Evolutionary conservation across 2,797 vertebrate genomes (phyloP), one percentile per base, ranked within the genome.

Genomic region (Sitta carolinensis): DNA sequence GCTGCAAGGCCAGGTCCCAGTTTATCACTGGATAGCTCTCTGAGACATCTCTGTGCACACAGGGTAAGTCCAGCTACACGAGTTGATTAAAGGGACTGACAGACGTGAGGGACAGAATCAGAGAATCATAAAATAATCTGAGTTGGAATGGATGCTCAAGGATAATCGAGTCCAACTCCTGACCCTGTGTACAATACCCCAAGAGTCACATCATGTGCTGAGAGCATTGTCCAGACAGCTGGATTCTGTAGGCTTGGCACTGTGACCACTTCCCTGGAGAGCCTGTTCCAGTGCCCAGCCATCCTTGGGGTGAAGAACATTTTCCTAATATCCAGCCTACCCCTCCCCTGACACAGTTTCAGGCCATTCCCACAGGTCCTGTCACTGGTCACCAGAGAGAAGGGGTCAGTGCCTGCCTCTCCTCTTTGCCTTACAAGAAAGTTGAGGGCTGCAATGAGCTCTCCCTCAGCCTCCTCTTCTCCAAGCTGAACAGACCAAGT

Each of bases 301-400:
- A 48, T 7, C 16, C 25, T 30, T 2, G 0, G 25, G 20, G 9
- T 42, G 25, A 48, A 34, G 20, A 48, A 34, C 2, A 9, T 48
- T n/a, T 48, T 48, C 4, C 36, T 11, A 13, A 16, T 17, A 42
- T 12, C 30, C 11, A 34, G 3, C 9, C 34, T 50, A 42, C 57
- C 4, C 6, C 5, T 21, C 16, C 43, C 13, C 20, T 48, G 34
- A 14, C 51, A 34, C 30, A 57, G 6, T 29, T 42, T 20, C 20
- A 34, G 20, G 16, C 34, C 43, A 15, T 26, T 84, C 16, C 10
- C 51, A 57, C 1, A 2, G 9, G 9, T 26, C 6, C 17, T 42
- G 10, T 50, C 51, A 21, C 36, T 21, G 51, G 19, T 34, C 30
- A 40, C 20, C 10, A 6, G 20, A 30, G 16, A 8, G 51, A 57